Conservation (phyloP, 2,113 vertebrate species). For the Castor canadensis region DNA sequence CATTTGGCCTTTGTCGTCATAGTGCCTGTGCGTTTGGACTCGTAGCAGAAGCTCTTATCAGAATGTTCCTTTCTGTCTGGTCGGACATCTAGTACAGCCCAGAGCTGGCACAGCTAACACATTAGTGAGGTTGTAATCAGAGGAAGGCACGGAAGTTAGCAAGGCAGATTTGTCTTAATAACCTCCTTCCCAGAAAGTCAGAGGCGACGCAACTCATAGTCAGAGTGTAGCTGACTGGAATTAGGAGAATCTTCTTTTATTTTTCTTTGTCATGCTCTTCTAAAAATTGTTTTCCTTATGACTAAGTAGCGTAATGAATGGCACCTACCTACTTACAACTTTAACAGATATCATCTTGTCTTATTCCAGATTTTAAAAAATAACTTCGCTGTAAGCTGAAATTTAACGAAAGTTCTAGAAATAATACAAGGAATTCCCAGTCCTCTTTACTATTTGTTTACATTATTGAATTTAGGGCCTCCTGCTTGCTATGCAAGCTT, state of each 20-base stretch:
- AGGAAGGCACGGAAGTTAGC: background rate
- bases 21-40: constrained; percentile 5
- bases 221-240: constrained; percentile 11
- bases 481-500: no score
- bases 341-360: background rate
- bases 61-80: background rate
- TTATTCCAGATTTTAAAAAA: background rate
- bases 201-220: background rate
- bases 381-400: background rate
- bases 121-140: background rate
- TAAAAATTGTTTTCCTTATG: no score
- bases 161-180: background rate
- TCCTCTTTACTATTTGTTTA: background rate
- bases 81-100: background rate
- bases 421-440: background rate
- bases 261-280: no score
- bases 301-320: no score
- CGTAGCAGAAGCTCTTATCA: constrained; percentile 8
- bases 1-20: background rate
- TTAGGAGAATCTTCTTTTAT: background rate
- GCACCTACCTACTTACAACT: background rate
- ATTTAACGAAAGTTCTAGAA: constrained; percentile 13
- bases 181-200: background rate
- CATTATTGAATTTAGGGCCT: no score
- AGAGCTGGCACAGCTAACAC: background rate